Percentiles rank a stretch among this genome's conserved stretches.
phyloP scores from a whole-genome alignment of 2,888 invertebrate species.

The Eupsilia transversa region DNA sequence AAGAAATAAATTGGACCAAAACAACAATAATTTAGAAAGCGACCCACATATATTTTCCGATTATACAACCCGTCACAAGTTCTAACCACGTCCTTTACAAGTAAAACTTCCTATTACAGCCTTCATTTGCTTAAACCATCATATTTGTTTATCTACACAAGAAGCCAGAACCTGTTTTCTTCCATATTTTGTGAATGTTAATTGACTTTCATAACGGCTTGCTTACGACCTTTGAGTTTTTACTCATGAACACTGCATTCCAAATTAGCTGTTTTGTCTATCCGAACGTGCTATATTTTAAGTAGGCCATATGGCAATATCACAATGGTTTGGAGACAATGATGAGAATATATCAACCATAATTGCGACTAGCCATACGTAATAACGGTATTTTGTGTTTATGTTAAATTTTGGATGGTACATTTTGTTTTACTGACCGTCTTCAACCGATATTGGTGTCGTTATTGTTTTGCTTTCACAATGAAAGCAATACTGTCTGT shows the following conservation, averaged over 20 bases:
- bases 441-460: constrained; percentile 3
- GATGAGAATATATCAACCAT: constrained; percentile 59
- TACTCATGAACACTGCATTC: constrained; percentile 54
- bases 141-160: constrained; percentile 45
- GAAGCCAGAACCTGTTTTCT: constrained; percentile 40
- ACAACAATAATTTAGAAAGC: not conserved
- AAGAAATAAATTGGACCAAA: not conserved
- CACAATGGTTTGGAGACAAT: constrained; percentile 59
- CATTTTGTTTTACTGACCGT: constrained; percentile 1
- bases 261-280: constrained; percentile 57
- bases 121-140: constrained; percentile 42
- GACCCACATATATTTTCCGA: not conserved
- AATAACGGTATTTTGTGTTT: constrained; percentile 38
- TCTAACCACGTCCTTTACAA: constrained; percentile 25
- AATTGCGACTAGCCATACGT: constrained; percentile 41
- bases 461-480: constrained; percentile 24
- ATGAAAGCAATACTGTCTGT: not conserved
- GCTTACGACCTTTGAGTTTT: constrained; percentile 37
- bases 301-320: constrained; percentile 64
- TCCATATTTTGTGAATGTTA: constrained; percentile 53
- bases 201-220: constrained; percentile 61
- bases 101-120: constrained; percentile 27
- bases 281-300: constrained; percentile 45
- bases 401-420: constrained; percentile 20
- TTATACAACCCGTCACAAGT: not conserved